phyloP scores from a whole-genome alignment of 2,797 vertebrate species.

The Champsocephalus esox region DNA sequence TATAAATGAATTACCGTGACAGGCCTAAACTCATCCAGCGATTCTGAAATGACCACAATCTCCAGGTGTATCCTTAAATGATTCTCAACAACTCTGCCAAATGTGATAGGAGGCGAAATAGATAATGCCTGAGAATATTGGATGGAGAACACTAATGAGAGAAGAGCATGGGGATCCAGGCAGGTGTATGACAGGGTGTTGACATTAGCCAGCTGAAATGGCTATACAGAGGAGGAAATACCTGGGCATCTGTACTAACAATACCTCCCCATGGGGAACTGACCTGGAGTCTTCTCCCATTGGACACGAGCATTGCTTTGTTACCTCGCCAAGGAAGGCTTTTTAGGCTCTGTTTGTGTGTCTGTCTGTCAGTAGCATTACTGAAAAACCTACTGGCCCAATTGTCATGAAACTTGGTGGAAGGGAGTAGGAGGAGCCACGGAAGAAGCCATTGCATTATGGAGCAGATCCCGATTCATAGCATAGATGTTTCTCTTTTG shows the following conservation, averaged over 20 bases:
- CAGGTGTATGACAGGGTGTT: slow-evolving; percentile 40
- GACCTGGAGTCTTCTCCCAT: slow-evolving; percentile 53
- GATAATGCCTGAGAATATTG: slow-evolving; percentile 33
- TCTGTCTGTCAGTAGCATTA: no score
- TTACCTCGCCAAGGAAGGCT: slow-evolving; percentile 5
- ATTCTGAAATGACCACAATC: background rate
- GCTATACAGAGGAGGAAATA: slow-evolving; percentile 16
- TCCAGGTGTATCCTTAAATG: slow-evolving; percentile 12
- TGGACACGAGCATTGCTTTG: slow-evolving; percentile 42
- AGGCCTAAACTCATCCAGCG: slow-evolving; percentile 5
- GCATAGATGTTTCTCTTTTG: no score
- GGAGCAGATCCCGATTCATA: no score
- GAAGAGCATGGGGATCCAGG: slow-evolving; percentile 28
- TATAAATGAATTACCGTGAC: no score
- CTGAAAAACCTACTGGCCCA: no score
- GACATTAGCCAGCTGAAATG: slow-evolving; percentile 50
- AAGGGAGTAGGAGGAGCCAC: no score
- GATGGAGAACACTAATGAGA: slow-evolving; percentile 57
- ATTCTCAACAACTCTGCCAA: slow-evolving; percentile 6
- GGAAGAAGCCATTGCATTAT: no score
- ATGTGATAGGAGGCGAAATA: slow-evolving; percentile 19
- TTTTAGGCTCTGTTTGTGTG: no score
- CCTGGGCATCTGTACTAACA: slow-evolving; percentile 58
- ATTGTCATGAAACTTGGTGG: no score
- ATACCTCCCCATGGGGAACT: slow-evolving; percentile 56